These are phyloP conservation scores for Enteromius trimaculatus DNA, from an alignment of 2,797 vertebrate genomes.

Conservation along the genomic window DNA sequence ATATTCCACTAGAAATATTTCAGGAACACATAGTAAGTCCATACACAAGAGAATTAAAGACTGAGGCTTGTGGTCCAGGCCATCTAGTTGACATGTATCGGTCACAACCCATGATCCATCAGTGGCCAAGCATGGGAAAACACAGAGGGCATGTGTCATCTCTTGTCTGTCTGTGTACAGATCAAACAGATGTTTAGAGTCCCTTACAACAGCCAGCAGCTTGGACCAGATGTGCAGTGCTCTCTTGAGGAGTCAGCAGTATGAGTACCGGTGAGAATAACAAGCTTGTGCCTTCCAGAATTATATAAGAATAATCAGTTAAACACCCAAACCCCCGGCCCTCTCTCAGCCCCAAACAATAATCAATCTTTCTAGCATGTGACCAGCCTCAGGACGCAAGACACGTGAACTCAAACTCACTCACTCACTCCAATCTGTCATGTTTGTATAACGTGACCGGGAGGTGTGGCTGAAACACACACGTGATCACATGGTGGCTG, in stretches of 20 bases:
- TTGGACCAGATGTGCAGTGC: slow-evolving; percentile 14
- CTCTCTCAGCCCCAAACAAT: background rate
- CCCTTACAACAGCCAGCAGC: background rate
- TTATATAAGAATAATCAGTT: slow-evolving; percentile 40
- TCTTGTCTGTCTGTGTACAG: slow-evolving; percentile 2
- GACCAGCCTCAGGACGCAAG: slow-evolving; percentile 39
- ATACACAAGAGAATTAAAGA: background rate
- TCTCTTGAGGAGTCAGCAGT: background rate
- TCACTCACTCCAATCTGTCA: slow-evolving; percentile 32
- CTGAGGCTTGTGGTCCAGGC: background rate
- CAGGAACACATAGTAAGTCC: background rate
- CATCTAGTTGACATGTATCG: background rate
- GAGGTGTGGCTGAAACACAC: background rate
- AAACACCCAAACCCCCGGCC: slow-evolving; percentile 17
- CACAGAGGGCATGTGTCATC: background rate
- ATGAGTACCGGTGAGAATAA: background rate
- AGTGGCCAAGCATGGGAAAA: slow-evolving; percentile 5
- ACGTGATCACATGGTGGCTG: background rate
- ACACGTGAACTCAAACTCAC: background rate
- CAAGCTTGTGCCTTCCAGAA: background rate
- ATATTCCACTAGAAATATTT: background rate
- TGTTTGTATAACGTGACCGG: slow-evolving; percentile 50
- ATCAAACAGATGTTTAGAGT: slow-evolving; percentile 7
- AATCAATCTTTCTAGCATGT: slow-evolving; percentile 56
- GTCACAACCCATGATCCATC: slow-evolving; percentile 22